Base-by-base conservation (phyloP, 2,888 invertebrate species). In the Diplolepis rosae region DNA sequence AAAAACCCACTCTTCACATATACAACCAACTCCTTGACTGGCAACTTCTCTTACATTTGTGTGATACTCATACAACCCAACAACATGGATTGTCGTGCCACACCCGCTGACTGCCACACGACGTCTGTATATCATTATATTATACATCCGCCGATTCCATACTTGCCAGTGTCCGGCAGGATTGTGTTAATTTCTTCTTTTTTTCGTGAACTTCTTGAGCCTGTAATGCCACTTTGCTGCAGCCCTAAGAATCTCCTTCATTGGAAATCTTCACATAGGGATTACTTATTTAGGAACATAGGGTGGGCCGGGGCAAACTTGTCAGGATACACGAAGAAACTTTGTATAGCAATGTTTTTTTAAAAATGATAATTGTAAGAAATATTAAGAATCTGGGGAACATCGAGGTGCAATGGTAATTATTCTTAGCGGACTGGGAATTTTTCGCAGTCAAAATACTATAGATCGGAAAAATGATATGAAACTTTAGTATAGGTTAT, bases 141-240 rank as follows among this genome's bases (percentile, higher is more conserved):
- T 79, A 79, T 79, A 79, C 78, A 76, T 75, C 72, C 73, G 79
- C 76, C 73, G 73, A 76, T 75, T 77, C 73, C 74, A 77, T 72
- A 72, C 74, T 73, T 70, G 51, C 6, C 24, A 13, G 6, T 27
- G 15, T 45, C 7, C 24, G n/a, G 11, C 30, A 11, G 11, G 30
- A 28, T 39, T 39, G 61, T 5, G n/a, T 22, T 24, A 61, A 66
- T 28, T 66, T 45, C 27, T n/a, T 15, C 45, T 1, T 27, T 11
- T 15, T 50, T 50, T 50, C 3, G 7, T 13, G 4, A 32, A 22
- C 4, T 35, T 18, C 13, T 2, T 1, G 65, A 11, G 15, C 30
- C 15, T 42, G 11, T 27, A 15, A 28, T 3, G 13, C n/a, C 11
- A 30, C 9, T 65, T 68, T 54, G 71, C 71, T 71, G 66, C 65